These are phyloP conservation scores for Chrysocyon brachyurus DNA, from an alignment of 2,797 vertebrate genomes.

Conservation along the genomic window DNA sequence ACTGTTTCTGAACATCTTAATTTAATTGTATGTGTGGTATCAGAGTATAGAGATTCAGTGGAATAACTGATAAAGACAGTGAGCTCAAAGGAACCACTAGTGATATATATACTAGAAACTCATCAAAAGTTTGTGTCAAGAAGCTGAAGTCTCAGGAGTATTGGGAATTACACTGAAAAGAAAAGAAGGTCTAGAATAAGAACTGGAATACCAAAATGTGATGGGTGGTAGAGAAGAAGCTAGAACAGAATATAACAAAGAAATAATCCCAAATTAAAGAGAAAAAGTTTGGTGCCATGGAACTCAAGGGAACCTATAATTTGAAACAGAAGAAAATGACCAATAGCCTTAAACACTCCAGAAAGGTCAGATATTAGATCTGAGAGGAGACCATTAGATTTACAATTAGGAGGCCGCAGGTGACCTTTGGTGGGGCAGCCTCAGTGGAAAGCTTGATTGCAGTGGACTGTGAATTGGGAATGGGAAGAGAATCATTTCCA, in stretches of 20 bases:
- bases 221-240: background rate
- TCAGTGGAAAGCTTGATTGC: background rate
- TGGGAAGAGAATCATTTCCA: background rate
- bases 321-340: background rate
- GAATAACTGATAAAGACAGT: background rate
- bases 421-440: background rate
- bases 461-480: background rate
- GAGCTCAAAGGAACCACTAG: background rate
- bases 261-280: background rate
- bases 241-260: background rate
- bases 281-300: background rate
- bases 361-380: background rate
- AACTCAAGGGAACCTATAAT: background rate
- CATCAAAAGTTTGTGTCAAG: background rate
- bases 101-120: background rate
- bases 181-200: background rate
- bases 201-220: background rate
- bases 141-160: background rate
- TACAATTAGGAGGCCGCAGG: background rate
- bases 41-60: background rate
- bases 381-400: background rate
- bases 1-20: background rate
- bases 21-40: background rate
- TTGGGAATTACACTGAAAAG: background rate
- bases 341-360: background rate